Base-by-base conservation (phyloP, 2,113 vertebrate genomes). In the Otolemur garnettii region DNA sequence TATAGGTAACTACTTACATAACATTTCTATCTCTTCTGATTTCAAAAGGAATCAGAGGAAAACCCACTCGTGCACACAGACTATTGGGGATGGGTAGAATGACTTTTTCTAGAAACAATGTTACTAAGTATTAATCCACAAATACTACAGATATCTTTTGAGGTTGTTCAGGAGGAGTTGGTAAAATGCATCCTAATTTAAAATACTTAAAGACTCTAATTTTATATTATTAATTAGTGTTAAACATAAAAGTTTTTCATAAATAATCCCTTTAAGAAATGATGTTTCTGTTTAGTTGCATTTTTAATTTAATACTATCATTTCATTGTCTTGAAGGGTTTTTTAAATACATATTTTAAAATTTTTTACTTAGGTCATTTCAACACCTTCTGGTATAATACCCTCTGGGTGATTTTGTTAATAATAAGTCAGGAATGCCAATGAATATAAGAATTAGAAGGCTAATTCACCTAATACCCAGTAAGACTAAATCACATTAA, bases 1-100 rank as follows among this genome's bases (percentile, higher is more conserved):
- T 74, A 68, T 77, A 91, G 81, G n/a, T 77, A 93, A 87, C 62
- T 17, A 92, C 55, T 68, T 91, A 55, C 91, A 55, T 30, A 68
- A 64, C 55, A 18, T 90, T 19, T 68, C 13, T 72, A 55, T 7
- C 11, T 93, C 18, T 84, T 89, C 53, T 93, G 22, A 90, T 87
- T 77, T 1, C 13, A 87, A 86, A 96, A 60, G 9, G 68, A 7
- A 86, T 45, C 22, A 64, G 74, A 28, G 14, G 2, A 35, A 85
- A 87, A 35, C 5, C 13, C 50, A 60, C 30, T 80, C 2, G 24
- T 5, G 28, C 6, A 13, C 26, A 78, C 22, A 90, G 8, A 57
- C 59, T 71, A 71, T 75, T 82, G 53, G 28, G 4, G 21, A 60
- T 81, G 24, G 13, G 2, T 59, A 81, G 24, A 55, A 59, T 77